A percentile compares a stretch with the other conserved stretches of the same genome.
phyloP scores from a whole-genome alignment of 2,113 vertebrate genomes.

The Gallinago media region DNA sequence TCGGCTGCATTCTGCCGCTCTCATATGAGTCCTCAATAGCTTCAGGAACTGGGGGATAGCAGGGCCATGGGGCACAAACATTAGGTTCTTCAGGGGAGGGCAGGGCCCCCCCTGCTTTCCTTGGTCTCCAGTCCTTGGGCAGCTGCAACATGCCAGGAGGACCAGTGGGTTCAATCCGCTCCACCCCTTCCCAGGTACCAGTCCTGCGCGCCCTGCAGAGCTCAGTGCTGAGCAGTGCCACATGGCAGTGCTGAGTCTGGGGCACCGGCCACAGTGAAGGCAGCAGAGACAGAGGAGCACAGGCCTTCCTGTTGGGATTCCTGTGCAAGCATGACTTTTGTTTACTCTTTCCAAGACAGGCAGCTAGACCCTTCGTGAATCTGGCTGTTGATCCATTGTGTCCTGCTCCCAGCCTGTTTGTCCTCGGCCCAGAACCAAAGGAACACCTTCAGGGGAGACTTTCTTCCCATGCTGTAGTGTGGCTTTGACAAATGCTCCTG shows the following conservation, averaged over 20 bases:
- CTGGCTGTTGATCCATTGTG: not conserved
- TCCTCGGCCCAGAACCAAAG: not conserved
- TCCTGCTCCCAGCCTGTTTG: not conserved
- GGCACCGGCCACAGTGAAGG: not conserved
- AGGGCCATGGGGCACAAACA: not conserved
- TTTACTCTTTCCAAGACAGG: not conserved
- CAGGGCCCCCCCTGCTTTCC: not conserved
- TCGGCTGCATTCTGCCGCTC: not conserved
- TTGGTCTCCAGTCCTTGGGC: not conserved
- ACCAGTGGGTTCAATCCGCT: not conserved
- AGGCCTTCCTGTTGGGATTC: rapidly evolving
- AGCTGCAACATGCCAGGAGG: not conserved
- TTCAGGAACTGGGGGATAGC: rapidly evolving
- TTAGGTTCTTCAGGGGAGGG: not conserved
- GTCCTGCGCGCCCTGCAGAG: not conserved
- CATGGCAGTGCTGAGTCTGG: not conserved
- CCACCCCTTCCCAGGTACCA: not conserved
- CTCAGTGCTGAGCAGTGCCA: not conserved
- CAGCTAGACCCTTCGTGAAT: not conserved
- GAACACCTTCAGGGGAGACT: not conserved
- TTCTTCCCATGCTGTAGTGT: not conserved
- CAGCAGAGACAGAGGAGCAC: not conserved
- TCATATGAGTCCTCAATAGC: rapidly evolving
- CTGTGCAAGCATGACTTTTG: not conserved
- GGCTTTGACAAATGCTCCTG: not conserved